Percentiles rank a stretch among this genome's conserved stretches.
Evolutionary conservation across 2,113 vertebrate genomes (phyloP).

Genomic region (Carollia perspicillata): DNA sequence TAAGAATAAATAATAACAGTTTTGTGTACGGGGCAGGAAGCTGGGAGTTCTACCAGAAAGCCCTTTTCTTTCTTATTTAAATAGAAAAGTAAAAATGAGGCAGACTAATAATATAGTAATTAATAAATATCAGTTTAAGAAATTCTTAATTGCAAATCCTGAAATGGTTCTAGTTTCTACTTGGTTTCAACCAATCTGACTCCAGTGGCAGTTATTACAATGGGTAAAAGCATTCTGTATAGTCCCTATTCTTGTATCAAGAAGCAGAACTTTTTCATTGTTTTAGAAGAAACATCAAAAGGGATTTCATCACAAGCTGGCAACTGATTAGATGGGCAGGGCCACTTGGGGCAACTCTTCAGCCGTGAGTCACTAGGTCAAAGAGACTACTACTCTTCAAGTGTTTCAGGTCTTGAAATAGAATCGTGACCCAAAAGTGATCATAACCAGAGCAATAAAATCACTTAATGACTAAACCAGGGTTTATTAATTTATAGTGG

Average conservation of each 20-base stretch:
- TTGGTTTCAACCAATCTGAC: not conserved
- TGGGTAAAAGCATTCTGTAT: not conserved
- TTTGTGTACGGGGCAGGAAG: not conserved
- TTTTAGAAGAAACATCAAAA: not conserved
- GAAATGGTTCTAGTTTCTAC: not conserved
- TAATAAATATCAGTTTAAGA: not conserved
- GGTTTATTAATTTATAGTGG: not conserved
- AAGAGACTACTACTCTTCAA: not conserved
- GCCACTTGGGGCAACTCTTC: not conserved
- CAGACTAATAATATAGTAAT: not conserved
- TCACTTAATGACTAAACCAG: not conserved
- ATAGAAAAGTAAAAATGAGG: not conserved
- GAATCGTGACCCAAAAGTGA: not conserved
- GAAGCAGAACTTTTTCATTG: not conserved
- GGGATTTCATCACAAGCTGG: not conserved
- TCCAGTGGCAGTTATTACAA: not conserved
- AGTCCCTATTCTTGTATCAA: not conserved
- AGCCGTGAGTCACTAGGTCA: not conserved
- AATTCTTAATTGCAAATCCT: conserved; percentile 6
- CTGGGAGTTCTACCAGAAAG: not conserved
- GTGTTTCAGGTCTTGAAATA: not conserved
- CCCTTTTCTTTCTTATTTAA: not conserved
- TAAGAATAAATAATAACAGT: not conserved
- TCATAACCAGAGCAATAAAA: not conserved
- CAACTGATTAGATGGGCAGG: not conserved